Evolutionary conservation across 1,140 invertebrate species (phyloP).

Genomic region (Caenorhabditis briggsae): DNA sequence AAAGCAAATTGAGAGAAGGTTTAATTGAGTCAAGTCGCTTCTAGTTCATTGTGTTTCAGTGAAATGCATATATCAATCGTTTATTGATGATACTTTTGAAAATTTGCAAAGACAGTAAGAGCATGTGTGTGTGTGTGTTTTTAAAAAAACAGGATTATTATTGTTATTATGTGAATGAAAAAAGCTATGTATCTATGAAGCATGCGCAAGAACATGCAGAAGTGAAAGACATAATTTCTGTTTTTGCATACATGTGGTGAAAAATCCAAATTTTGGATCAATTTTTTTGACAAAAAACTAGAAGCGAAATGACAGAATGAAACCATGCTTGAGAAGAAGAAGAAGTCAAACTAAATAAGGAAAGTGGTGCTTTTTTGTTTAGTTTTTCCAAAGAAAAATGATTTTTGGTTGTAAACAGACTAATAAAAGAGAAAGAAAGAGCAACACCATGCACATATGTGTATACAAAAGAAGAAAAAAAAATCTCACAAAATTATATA

Average conservation of each 20-base stretch:
- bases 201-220: slow-evolving; percentile 50
- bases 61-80: slow-evolving; percentile 47
- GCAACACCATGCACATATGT: slow-evolving; percentile 18
- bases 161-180: not conserved
- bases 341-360: slow-evolving; percentile 21
- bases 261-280: too few relatives aligned
- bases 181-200: slow-evolving; percentile 28
- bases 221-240: not conserved
- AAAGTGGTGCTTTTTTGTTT: slow-evolving; percentile 13
- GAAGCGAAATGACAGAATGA: slow-evolving; percentile 54
- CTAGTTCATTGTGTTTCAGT: slow-evolving; percentile 33
- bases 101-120: slow-evolving; percentile 25
- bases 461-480: not conserved
- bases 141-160: not conserved
- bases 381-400: not conserved
- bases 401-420: not conserved
- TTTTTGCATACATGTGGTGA: not conserved
- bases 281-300: slow-evolving; percentile 29
- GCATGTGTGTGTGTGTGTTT: not conserved
- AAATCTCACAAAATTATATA: not conserved
- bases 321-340: slow-evolving; percentile 31
- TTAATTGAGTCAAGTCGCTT: slow-evolving; percentile 34
- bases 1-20: not conserved
- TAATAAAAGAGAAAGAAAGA: not conserved
- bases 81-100: slow-evolving; percentile 32